A percentile compares a stretch with the other conserved stretches of the same genome.
These are phyloP conservation scores for Morpho deidamia DNA, from an alignment of 2,888 invertebrate species.

Conservation along the genomic window DNA sequence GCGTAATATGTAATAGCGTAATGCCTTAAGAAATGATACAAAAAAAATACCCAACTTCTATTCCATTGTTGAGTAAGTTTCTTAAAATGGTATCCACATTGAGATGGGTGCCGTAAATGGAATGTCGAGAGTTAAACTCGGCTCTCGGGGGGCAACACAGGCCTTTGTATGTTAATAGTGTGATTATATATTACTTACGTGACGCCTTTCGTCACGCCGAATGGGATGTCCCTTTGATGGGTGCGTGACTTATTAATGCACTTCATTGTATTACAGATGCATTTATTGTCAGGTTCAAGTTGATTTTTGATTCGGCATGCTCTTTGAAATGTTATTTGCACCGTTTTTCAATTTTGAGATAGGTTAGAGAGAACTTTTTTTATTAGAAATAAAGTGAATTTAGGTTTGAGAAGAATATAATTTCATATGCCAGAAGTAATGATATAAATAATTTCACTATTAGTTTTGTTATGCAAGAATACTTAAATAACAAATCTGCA, in stretches of 20 bases:
- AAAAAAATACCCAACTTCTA: background rate
- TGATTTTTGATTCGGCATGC: too few species aligned
- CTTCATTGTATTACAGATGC: conserved; percentile 11
- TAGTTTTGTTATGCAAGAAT: too few species aligned
- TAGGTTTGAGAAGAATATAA: too few species aligned
- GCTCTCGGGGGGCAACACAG: conserved; percentile 31
- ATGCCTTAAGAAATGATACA: too few species aligned
- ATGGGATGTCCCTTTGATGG: conserved; percentile 19
- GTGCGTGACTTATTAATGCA: conserved; percentile 24
- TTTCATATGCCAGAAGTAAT: too few species aligned
- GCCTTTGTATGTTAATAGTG: conserved; percentile 50
- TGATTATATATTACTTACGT: conserved; percentile 29
- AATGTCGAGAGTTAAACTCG: conserved; percentile 17
- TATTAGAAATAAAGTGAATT: too few species aligned
- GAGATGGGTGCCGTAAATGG: conserved; percentile 19
- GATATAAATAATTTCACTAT: too few species aligned
- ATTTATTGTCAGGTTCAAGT: conserved; percentile 2
- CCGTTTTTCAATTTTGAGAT: background rate
- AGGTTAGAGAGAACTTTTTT: too few species aligned
- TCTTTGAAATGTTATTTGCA: background rate
- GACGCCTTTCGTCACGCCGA: conserved; percentile 23
- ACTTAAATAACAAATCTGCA: too few species aligned
- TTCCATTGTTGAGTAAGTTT: conserved; percentile 13
- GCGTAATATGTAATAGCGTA: too few species aligned
- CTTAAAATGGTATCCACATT: conserved; percentile 10